Evolutionary conservation across 35 echinoderm and acorn worm species (phyloP).

Genomic region (Anneissia japonica): DNA sequence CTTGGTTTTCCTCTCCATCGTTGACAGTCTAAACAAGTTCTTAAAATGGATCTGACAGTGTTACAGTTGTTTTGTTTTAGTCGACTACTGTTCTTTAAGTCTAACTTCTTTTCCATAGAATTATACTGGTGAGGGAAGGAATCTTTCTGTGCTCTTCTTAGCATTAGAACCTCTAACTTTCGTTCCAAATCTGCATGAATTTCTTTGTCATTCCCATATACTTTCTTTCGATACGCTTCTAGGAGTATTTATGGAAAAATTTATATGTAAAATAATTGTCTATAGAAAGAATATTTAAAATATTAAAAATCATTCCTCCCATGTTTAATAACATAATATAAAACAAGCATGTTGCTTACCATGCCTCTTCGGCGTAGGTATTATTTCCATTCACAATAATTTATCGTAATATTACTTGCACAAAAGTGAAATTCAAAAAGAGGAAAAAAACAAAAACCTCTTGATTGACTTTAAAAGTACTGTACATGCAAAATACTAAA

Average conservation of each 20-base stretch:
- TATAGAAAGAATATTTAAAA: too few species aligned
- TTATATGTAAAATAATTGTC: too few species aligned
- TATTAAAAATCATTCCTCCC: too few species aligned
- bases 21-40: slow-evolving; percentile 25
- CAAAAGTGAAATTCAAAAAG: too few species aligned
- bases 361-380: too few species aligned
- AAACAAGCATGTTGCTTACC: too few species aligned
- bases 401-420: too few species aligned
- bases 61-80: slow-evolving; percentile 7
- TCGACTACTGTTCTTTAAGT: neutral
- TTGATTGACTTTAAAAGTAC: too few species aligned
- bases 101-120: neutral
- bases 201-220: neutral
- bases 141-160: slow-evolving; percentile 3
- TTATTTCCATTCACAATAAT: too few species aligned
- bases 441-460: too few species aligned
- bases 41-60: neutral
- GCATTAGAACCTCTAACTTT: neutral
- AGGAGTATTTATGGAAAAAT: neutral
- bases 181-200: neutral
- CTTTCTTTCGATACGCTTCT: neutral
- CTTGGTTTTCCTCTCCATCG: slow-evolving; percentile 14
- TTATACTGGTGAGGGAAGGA: slow-evolving; percentile 6
- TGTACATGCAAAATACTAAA: too few species aligned
- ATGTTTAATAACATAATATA: too few species aligned